Percentiles rank a stretch among this genome's conserved stretches.
phyloP scores from a whole-genome alignment of 2,113 vertebrate genomes.

The Malurus cyaneus region DNA sequence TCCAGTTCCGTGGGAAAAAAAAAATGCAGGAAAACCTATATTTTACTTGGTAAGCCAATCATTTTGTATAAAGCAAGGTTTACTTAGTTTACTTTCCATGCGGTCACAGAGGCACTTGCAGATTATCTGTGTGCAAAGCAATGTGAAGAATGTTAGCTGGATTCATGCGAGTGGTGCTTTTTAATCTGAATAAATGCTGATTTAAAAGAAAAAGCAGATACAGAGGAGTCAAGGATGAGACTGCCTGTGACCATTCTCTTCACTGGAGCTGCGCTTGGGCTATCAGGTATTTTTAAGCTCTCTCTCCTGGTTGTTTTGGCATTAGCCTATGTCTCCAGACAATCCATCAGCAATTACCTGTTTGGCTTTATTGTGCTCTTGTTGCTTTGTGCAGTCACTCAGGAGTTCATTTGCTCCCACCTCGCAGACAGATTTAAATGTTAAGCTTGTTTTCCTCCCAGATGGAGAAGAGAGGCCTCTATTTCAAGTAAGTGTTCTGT shows the following conservation, averaged over 20 bases:
- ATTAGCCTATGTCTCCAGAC: background rate
- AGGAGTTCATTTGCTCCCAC: slow-evolving; percentile 10
- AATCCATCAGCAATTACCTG: background rate
- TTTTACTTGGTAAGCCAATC: background rate
- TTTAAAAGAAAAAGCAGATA: background rate
- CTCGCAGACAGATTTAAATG: slow-evolving; percentile 22
- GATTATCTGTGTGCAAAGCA: background rate
- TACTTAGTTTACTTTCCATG: background rate
- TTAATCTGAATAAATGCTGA: background rate
- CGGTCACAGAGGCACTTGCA: background rate
- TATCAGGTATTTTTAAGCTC: background rate
- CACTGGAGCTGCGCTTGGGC: background rate
- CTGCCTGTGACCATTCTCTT: background rate
- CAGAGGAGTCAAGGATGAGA: background rate
- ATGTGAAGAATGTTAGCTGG: background rate
- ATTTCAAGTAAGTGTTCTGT: background rate
- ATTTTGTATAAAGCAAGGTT: background rate
- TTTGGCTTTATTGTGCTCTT: background rate
- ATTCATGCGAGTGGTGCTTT: background rate
- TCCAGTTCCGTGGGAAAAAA: background rate
- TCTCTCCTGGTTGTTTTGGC: background rate
- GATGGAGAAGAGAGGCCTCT: background rate
- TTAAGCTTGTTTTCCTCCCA: slow-evolving; percentile 27
- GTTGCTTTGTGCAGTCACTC: background rate
- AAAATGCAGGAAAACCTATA: background rate